Percentiles rank a stretch among this genome's conserved stretches.
These are phyloP conservation scores for Pocillopora damicornis DNA, from an alignment of 64 coral and sea anemone species.

Conservation along the genomic window DNA sequence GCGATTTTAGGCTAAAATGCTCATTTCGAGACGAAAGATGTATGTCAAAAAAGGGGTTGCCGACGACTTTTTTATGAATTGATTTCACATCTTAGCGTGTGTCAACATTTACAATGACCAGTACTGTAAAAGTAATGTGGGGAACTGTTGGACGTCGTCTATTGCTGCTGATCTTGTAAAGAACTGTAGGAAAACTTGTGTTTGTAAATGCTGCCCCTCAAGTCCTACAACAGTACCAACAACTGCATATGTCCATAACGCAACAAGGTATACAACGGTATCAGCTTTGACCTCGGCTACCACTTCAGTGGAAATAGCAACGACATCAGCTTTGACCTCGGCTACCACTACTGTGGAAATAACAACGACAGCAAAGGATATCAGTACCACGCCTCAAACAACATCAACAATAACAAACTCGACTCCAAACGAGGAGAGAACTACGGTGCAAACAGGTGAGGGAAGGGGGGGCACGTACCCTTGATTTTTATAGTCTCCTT, in stretches of 20 bases:
- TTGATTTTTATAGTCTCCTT: too few relatives aligned
- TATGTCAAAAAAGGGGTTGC: too few relatives aligned
- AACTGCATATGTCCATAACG: background rate
- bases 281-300: background rate
- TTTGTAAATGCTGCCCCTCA: background rate
- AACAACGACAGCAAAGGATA: background rate
- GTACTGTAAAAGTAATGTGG: background rate
- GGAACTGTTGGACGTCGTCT: background rate
- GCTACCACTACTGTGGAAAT: background rate
- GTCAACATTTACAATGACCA: background rate
- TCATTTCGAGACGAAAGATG: too few relatives aligned
- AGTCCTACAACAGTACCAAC: background rate
- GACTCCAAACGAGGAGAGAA: background rate
- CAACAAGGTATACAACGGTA: background rate
- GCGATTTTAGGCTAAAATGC: too few relatives aligned
- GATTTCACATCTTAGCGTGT: background rate
- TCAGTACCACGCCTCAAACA: background rate
- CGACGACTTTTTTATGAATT: background rate
- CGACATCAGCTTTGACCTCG: background rate
- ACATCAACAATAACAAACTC: background rate
- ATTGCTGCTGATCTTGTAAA: background rate
- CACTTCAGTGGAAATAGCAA: background rate
- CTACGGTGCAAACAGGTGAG: too few relatives aligned
- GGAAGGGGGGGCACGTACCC: background rate
- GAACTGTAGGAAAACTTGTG: conserved; percentile 5